These are phyloP conservation scores for Drosophila seguyi DNA, from an alignment of 1,140 invertebrate genomes.

Conservation along the genomic window DNA sequence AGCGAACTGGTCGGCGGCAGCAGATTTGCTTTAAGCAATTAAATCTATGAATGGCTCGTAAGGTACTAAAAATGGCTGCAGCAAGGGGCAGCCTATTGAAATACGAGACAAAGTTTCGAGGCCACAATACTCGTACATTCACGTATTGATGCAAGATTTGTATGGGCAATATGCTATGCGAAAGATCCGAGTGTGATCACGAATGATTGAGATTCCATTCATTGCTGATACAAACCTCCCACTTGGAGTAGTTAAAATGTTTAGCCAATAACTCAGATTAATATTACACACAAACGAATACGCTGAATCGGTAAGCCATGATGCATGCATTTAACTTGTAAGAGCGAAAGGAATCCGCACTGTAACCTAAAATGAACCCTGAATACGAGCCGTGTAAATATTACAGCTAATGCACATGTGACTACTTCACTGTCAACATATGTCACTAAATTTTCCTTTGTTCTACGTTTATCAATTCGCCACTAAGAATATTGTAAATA, in stretches of 20 bases:
- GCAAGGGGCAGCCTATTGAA: slow-evolving; percentile 11
- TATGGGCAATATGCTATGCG: neutral
- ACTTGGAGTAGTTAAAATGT: slow-evolving; percentile 31
- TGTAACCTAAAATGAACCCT: slow-evolving; percentile 61
- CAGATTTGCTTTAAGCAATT: slow-evolving; percentile 65
- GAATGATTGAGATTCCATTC: slow-evolving; percentile 1
- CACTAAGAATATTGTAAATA: slow-evolving; percentile 55
- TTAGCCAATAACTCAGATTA: slow-evolving; percentile 34
- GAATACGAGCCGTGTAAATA: slow-evolving; percentile 67
- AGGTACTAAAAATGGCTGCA: neutral
- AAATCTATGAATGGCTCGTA: slow-evolving; percentile 28
- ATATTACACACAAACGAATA: slow-evolving; percentile 27
- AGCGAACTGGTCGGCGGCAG: slow-evolving; percentile 5
- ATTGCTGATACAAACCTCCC: slow-evolving; percentile 15
- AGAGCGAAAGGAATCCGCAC: slow-evolving; percentile 41
- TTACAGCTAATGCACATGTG: slow-evolving; percentile 43
- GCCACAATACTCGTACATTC: slow-evolving; percentile 6
- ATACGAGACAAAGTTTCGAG: slow-evolving; percentile 11
- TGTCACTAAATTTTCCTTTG: slow-evolving; percentile 19
- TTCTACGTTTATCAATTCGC: slow-evolving; percentile 29
- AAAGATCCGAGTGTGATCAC: neutral
- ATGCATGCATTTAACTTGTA: slow-evolving; percentile 34
- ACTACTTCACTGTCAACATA: slow-evolving; percentile 46
- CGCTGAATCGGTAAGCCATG: slow-evolving; percentile 35
- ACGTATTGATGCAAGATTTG: slow-evolving; percentile 1